phyloP scores from a whole-genome alignment of 2,888 invertebrate genomes.

The Stenolophus ochropezus region DNA sequence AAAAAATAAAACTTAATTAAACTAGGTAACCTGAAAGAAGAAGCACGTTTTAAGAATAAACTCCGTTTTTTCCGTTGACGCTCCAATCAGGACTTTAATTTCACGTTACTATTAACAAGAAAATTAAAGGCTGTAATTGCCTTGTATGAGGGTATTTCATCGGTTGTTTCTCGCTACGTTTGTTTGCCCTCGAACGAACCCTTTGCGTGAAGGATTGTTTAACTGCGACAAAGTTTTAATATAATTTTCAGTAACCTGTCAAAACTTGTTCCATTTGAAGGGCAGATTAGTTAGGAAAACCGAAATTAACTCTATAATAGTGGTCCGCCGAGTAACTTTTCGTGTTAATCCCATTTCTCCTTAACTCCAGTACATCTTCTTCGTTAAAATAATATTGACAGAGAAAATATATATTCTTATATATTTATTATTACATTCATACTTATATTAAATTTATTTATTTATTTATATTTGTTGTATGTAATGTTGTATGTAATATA shows the following conservation, averaged over 20 bases:
- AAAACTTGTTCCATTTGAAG: conserved; percentile 19
- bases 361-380: too few relatives aligned
- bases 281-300: conserved; percentile 5
- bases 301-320: neutral
- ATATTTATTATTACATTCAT: too few relatives aligned
- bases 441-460: too few relatives aligned
- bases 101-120: conserved; percentile 38
- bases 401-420: too few relatives aligned
- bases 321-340: neutral
- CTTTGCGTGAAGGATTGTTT: neutral
- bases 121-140: conserved; percentile 20
- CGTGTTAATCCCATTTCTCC: neutral
- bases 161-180: neutral
- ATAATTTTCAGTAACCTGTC: conserved; percentile 12
- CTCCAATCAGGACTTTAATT: conserved; percentile 8
- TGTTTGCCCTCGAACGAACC: neutral
- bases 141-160: conserved; percentile 23
- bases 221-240: conserved; percentile 1
- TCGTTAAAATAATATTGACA: too few relatives aligned
- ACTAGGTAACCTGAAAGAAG: neutral
- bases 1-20: conserved; percentile 26
- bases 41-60: neutral
- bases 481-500: too few relatives aligned
- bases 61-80: neutral
- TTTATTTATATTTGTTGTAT: too few relatives aligned